Evolutionary conservation across 2,888 invertebrate species (phyloP), one percentile per base, ranked within the genome.

Genomic region (Arge pagana): DNA sequence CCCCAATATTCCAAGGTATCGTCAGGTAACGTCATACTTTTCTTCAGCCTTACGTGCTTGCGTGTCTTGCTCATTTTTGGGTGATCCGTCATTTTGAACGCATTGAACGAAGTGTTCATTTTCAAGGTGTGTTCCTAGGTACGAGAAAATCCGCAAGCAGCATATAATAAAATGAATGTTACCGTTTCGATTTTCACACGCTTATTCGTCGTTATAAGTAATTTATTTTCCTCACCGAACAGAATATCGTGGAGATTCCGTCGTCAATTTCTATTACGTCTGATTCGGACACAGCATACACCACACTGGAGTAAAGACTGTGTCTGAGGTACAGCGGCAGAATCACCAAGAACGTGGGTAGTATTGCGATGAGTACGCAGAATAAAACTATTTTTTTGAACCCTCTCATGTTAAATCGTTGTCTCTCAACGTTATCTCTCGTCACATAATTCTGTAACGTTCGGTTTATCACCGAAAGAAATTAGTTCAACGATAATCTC

Each of bases 1-100:
- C 92, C 91, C 91, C 91, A 93, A 74, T 92, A 93, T 73, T 93
- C 92, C 26, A 92, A 77, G 7, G 91, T 90, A 65, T 92, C 92
- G 72, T 92, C 92, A 0, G 90, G 90, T 56, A 93, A 76, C 2
- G 81, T 82, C 88, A 93, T 90, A 4, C 89, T 89, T 69, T 92
- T 92, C 71, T 86, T 89, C 61, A 92, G 77, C 59, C 86, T 79
- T 61, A 90, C 86, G 67, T 90, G 89, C 74, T 88, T 90, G 43
- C 84, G 83, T 65, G 82, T 85, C 1, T 72, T 67, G 40, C 88
- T 85, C 55, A 88, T 78, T 77, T 85, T 83, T 3, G 91, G 91
- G 59, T 81, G 82, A 13, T 84, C 84, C 58, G 80, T 80, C 78
- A 89, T 81, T 80, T 89, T 87, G 74, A 87, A 89, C 51, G 89